Evolutionary conservation across 2,888 invertebrate species (phyloP), one percentile per base, ranked within the genome.

Genomic region (Therioaphis trifolii): DNA sequence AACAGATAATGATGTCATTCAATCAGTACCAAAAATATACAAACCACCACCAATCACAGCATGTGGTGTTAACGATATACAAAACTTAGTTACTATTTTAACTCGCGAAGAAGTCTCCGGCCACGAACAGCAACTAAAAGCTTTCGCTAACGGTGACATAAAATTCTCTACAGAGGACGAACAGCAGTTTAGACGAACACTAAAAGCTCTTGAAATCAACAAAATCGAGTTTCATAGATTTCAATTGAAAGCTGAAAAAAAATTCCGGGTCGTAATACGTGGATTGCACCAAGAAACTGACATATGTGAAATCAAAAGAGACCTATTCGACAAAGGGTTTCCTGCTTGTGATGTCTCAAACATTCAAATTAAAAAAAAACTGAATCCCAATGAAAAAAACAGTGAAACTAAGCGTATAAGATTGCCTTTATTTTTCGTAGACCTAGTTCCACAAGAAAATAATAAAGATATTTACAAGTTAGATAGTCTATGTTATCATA

Each of bases 11-110:
- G n/a, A n/a, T n/a, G n/a, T n/a, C n/a, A n/a, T n/a, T n/a, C n/a
- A n/a, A 43, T 43, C 43, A 43, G 43, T 15, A 5, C 4, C 76
- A 15, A 27, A 61, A 43, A 27, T 43, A 46, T 63, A n/a, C n/a
- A 76, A 46, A 9, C 61, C 43, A 76, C 24, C 61, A 5, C 27
- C 61, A 58, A 76, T 76, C 18, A 76, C 61, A 76, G n/a, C 7
- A 21, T 46, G 43, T 76, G 27, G n/a, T 76, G 43, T 76, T 43
- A 61, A 15, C n/a, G n/a, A 40, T 61, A 27, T 61, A 46, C 43
- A 76, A 27, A n/a, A 61, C 24, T 63, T 61, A 12, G 46, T 61
- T 43, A 12, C 11, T 27, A 75, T 15, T 14, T 58, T 75, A 61
- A 75, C 24, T 58, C 7, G 18, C 5, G 14, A 63, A n/a, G 61